Conservation (phyloP, 1,140 invertebrate species). For the Papilio dardanus region DNA sequence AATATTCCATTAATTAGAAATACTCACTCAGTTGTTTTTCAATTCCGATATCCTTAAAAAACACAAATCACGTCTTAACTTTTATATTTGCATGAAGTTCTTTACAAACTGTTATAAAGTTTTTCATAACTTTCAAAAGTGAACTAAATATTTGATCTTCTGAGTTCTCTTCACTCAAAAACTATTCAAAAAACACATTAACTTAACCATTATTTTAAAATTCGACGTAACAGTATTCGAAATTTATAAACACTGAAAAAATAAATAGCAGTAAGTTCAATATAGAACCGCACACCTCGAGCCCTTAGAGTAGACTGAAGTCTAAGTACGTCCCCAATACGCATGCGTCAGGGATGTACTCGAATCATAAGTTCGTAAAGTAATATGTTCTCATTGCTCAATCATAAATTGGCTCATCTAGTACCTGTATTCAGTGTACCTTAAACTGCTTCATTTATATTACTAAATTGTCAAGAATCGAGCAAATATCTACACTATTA, state of each 20-base stretch:
- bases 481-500: too few species aligned
- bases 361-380: background rate
- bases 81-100: background rate
- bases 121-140: background rate
- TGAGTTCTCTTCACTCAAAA: background rate
- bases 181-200: background rate
- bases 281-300: background rate
- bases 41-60: background rate
- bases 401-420: background rate
- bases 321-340: background rate
- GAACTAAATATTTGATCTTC: background rate
- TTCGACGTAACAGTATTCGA: background rate
- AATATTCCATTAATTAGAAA: background rate
- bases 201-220: background rate
- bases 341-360: background rate
- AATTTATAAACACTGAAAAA: constrained; percentile 4
- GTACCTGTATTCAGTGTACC: background rate
- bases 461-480: background rate
- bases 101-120: constrained; percentile 3
- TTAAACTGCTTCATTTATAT: background rate
- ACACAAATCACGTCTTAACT: background rate
- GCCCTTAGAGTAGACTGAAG: background rate
- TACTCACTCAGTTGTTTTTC: background rate
- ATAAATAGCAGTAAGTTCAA: background rate
- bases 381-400: background rate